Conservation (phyloP, 2,888 invertebrate species). For the Agrochola litura region DNA sequence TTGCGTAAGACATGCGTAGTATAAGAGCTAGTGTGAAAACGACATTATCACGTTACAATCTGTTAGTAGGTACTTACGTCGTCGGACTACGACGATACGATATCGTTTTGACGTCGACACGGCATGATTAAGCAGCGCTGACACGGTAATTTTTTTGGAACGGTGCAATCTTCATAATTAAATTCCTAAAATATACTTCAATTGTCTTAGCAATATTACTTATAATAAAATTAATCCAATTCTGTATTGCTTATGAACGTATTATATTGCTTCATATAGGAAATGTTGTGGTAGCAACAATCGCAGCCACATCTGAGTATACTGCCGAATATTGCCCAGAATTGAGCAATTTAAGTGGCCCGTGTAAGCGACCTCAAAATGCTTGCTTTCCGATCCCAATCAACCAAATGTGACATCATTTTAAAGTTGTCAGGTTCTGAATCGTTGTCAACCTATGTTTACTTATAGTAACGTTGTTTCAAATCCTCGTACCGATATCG, state of each 20-base stretch:
- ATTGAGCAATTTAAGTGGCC: not conserved
- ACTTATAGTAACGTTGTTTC: not conserved
- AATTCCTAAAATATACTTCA: not conserved
- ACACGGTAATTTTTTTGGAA: not conserved
- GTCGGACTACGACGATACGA: slow-evolving; percentile 5
- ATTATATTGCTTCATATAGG: not conserved
- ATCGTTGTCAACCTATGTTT: not conserved
- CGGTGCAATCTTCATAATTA: not conserved
- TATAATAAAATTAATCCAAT: not conserved
- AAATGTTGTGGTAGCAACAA: not conserved
- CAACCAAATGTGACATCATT: not conserved
- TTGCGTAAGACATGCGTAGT: slow-evolving; percentile 55
- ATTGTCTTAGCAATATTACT: not conserved
- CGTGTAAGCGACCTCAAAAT: not conserved
- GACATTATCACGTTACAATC: slow-evolving; percentile 31
- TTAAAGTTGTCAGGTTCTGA: not conserved
- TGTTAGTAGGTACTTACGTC: slow-evolving; percentile 5
- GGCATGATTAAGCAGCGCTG: not conserved
- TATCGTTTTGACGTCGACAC: not conserved
- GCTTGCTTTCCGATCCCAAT: not conserved
- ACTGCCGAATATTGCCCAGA: not conserved
- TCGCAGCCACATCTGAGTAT: not conserved
- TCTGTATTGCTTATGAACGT: not conserved
- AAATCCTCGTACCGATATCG: slow-evolving; percentile 25
- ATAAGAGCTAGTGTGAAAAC: slow-evolving; percentile 53